phyloP scores from a whole-genome alignment of 2,888 invertebrate genomes.

The Drosophila affinis region DNA sequence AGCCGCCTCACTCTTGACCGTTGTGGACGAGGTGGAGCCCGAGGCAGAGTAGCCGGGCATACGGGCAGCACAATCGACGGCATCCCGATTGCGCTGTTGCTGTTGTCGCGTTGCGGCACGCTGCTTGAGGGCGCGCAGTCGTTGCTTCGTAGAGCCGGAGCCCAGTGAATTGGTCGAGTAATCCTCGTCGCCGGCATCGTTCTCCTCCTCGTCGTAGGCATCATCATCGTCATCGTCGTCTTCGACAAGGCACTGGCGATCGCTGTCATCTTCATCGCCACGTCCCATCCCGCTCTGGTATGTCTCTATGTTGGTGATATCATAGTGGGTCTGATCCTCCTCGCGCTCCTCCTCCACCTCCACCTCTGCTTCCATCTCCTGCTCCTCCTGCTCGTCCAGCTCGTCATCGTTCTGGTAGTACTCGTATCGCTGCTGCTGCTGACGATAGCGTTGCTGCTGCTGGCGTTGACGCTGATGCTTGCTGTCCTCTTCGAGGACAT shows the following conservation, averaged over 20 bases:
- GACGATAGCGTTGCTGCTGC: conserved; percentile 55
- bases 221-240: conserved; percentile 72
- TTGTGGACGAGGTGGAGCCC: conserved; percentile 82
- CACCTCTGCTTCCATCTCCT: conserved; percentile 62
- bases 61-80: conserved; percentile 68
- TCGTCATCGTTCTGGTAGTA: conserved; percentile 79
- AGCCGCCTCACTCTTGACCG: conserved; percentile 82
- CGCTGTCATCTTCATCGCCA: conserved; percentile 74
- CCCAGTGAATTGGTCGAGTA: conserved; percentile 79
- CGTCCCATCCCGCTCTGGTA: conserved; percentile 76
- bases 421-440: conserved; percentile 74
- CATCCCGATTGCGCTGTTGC: conserved; percentile 69
- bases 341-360: conserved; percentile 77
- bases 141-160: conserved; percentile 76
- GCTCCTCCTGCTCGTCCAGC: conserved; percentile 61
- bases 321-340: conserved; percentile 82
- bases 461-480: conserved; percentile 64
- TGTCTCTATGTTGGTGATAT: conserved; percentile 81
- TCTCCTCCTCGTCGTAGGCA: conserved; percentile 70
- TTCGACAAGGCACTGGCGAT: conserved; percentile 78
- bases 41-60: conserved; percentile 53
- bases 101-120: conserved; percentile 67
- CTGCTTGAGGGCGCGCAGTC: conserved; percentile 78
- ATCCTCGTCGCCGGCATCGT: conserved; percentile 78
- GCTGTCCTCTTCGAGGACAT: conserved; percentile 58